Base-by-base conservation (phyloP, 1,140 invertebrate genomes). In the Drosophila neocordata region DNA sequence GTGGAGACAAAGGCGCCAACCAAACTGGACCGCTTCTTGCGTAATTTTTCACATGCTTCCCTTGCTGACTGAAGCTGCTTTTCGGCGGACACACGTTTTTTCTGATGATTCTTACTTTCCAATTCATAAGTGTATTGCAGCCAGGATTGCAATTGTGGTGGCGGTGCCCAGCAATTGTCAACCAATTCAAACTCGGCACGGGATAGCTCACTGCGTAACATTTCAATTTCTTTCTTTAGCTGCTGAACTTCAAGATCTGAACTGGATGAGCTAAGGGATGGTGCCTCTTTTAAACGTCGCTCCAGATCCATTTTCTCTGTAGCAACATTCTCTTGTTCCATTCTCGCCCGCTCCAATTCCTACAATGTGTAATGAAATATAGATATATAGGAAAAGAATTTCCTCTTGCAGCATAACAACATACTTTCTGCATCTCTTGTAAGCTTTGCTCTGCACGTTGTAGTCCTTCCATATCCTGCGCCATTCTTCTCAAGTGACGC, bases 1-100 rank as follows among this genome's bases (percentile, higher is more conserved):
- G 97, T 98, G 0, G 98, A 97, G 13, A 98, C 96, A 91, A 98
- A 97, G 12, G 97, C 97, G 53, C 97, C 97, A n/a, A 98, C 96
- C 52, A 99, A 93, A 92, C 97, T 97, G 4, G 96, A 96, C 59
- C 97, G 93, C 91, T 98, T 98, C 90, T 97, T 98, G 41, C 96
- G 94, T 59, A 99, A 93, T 92, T 98, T 98, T 91, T 98, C 97
- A 92, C 97, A 99, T 62, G 96, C 97, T 92, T 98, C 97, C 79
- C 97, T 95, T 0, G 97, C 97, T 81, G 95, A 95, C 89, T 96
- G 95, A 4, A 98, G 92, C 91, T 98, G 97, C 79, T 95, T 94
- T 85, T 98, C 97, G 0, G 97, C 97, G 20, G 93, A 92, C 59
- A 95, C 92, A 87, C 97, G 97, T 92, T 98, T 98, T 68, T 96